These are phyloP conservation scores for Epirrita christyi DNA, from an alignment of 2,888 invertebrate species.

Conservation along the genomic window DNA sequence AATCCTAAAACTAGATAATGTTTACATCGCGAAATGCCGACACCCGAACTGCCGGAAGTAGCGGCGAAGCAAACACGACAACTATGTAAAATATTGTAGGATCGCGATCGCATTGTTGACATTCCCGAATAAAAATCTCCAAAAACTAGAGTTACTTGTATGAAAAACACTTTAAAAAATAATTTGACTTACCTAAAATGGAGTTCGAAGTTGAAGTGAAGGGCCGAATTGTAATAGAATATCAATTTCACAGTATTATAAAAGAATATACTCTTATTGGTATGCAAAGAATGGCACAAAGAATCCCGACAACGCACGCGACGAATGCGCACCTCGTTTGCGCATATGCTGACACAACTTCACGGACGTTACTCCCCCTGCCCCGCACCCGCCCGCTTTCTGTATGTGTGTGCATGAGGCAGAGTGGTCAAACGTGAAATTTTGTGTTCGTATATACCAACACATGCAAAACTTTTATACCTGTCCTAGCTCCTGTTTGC, in stretches of 20 bases:
- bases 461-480: constrained; percentile 70
- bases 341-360: constrained; percentile 91
- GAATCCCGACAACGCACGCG: constrained; percentile 97
- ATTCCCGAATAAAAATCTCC: constrained; percentile 88
- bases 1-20: constrained; percentile 82
- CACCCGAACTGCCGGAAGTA: constrained; percentile 84
- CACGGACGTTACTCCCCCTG: constrained; percentile 82
- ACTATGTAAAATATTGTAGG: constrained; percentile 92
- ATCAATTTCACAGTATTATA: constrained; percentile 88
- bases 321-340: constrained; percentile 92
- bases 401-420: constrained; percentile 66
- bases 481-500: constrained; percentile 79
- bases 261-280: constrained; percentile 91
- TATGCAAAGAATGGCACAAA: constrained; percentile 99
- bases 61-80: constrained; percentile 88
- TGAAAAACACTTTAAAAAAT: constrained; percentile 84
- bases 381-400: constrained; percentile 78
- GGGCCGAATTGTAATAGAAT: constrained; percentile 87
- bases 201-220: constrained; percentile 86
- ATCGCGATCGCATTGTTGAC: constrained; percentile 90
- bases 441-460: constrained; percentile 74
- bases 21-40: constrained; percentile 84
- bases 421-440: constrained; percentile 85
- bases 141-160: constrained; percentile 86
- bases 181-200: constrained; percentile 90